Base-by-base conservation (phyloP, 1,140 invertebrate species). In the Teleogryllus occipitalis region DNA sequence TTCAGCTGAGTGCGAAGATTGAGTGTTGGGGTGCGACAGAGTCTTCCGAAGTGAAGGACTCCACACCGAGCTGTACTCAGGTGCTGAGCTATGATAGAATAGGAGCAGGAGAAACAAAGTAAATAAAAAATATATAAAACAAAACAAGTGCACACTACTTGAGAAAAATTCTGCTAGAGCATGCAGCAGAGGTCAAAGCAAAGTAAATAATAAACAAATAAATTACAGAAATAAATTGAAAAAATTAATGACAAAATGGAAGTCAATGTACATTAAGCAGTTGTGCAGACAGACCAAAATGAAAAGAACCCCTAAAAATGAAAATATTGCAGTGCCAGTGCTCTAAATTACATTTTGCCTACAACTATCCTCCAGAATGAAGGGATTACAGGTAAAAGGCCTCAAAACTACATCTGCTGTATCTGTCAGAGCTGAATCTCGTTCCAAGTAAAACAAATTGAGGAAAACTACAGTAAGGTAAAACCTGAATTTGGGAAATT, bases 21-120 rank as follows among this genome's bases (percentile, higher is more conserved):
- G 78, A 49, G 78, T 82, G 80, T 84, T 79, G 73, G 86, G 85
- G 80, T 86, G 85, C 5, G 85, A 86, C 8, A 87, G 83, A 8
- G 87, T 88, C 83, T 89, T 88, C 80, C 87, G 82, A 72, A 87
- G 79, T 79, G 84, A 83, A 79, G 85, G 83, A 82, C 87, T 84
- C 85, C 85, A 84, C 47, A 84, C 75, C 15, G 82, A 82, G 14
- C 81, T 80, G 54, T 88, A 83, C 80, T 88, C 87, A 75, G 87
- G 49, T 47, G 65, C 47, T 65, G 79, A 80, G 87, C 84, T 79
- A 86, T 88, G 78, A 87, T 88, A 81, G 78, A 83, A 78, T 77
- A 77, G 48, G 76, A 77, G 76, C 76, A 77, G 76, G 48, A 77
- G 76, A 77, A 77, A 54, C 48, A 77, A 54, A 77, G 18, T 49